A percentile compares a stretch with the other conserved stretches of the same genome.
These are phyloP conservation scores for Alosa alosa DNA, from an alignment of 2,113 vertebrate species.

Conservation along the genomic window DNA sequence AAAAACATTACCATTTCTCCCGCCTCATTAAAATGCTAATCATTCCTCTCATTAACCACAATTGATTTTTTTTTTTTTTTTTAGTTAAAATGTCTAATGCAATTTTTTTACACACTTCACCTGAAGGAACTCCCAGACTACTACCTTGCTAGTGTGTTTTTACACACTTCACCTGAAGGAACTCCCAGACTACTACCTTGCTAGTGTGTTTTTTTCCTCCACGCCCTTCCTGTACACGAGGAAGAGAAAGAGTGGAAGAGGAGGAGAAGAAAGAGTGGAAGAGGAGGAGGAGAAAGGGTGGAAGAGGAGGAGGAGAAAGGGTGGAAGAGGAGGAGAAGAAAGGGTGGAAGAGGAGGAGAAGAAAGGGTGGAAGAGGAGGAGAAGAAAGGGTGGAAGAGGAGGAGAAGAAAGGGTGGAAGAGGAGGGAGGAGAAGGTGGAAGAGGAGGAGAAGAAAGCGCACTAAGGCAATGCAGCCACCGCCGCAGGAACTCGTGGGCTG, in stretches of 20 bases:
- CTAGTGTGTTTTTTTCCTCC: not conserved
- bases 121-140: slow-evolving; percentile 2
- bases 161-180: slow-evolving; percentile 26
- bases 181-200: not conserved
- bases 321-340: too few species aligned
- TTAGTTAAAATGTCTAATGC: slow-evolving; percentile 36
- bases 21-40: slow-evolving; percentile 7
- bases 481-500: slow-evolving; percentile 20
- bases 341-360: too few species aligned
- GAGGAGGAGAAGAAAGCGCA: not conserved
- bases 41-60: slow-evolving; percentile 4
- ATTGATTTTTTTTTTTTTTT: slow-evolving; percentile 21
- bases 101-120: slow-evolving; percentile 36
- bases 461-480: slow-evolving; percentile 5
- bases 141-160: not conserved
- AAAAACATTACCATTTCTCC: slow-evolving; percentile 13
- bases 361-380: too few species aligned
- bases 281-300: not conserved
- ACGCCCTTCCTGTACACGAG: not conserved
- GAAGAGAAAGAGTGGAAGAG: too few species aligned
- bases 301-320: not conserved
- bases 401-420: too few species aligned
- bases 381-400: too few species aligned
- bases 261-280: too few species aligned
- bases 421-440: too few species aligned